These are phyloP conservation scores for Cercopithecus mona DNA, from an alignment of 2,113 vertebrate species.

Conservation along the genomic window DNA sequence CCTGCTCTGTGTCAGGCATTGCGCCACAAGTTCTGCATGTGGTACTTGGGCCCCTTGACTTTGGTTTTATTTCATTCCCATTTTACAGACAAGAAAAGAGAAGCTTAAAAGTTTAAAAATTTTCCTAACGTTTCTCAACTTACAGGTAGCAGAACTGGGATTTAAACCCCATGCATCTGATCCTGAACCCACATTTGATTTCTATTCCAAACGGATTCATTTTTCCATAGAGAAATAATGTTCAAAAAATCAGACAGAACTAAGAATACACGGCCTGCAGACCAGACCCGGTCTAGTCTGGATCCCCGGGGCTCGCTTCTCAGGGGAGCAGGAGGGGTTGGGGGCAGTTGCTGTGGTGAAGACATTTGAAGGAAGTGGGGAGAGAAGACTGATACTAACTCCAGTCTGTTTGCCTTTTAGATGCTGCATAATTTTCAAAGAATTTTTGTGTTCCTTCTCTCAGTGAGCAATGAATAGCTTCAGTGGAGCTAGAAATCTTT, in stretches of 20 bases:
- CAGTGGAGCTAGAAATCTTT: background rate
- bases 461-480: background rate
- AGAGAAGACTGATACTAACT: background rate
- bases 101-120: background rate
- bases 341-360: background rate
- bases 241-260: background rate
- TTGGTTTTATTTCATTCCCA: background rate
- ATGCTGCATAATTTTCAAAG: background rate
- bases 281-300: background rate
- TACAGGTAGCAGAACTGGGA: background rate
- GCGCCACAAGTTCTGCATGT: background rate
- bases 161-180: background rate
- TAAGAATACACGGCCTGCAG: background rate
- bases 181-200: background rate
- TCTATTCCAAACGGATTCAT: background rate
- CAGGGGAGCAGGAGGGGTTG: background rate
- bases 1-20: background rate
- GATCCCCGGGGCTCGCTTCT: background rate
- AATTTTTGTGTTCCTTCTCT: slow-evolving; percentile 41
- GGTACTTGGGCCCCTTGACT: background rate
- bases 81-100: slow-evolving; percentile 37
- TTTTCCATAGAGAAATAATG: slow-evolving; percentile 25
- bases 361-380: background rate
- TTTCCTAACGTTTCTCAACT: background rate
- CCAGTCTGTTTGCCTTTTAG: background rate